Conservation (phyloP, 2,888 invertebrate species). For the Eristalis tenax region DNA sequence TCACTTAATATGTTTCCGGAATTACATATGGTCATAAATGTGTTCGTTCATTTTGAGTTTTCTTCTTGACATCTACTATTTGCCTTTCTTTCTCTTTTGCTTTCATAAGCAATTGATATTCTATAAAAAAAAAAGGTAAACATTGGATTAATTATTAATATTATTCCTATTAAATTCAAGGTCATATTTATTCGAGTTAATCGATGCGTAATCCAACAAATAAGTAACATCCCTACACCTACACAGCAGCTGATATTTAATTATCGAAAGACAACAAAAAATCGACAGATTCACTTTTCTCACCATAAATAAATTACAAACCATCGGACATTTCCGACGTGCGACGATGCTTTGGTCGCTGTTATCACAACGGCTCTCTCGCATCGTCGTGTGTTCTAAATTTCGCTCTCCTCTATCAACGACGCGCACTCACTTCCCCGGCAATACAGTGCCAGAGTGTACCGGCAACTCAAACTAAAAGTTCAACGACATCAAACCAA, state of each 20-base stretch:
- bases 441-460: constrained; percentile 31
- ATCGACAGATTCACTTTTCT: background rate
- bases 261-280: no score
- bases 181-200: no score
- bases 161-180: no score
- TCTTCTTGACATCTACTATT: constrained; percentile 1
- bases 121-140: background rate
- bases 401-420: constrained; percentile 55
- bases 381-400: constrained; percentile 42
- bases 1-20: constrained; percentile 18
- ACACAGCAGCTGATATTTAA: no score
- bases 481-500: constrained; percentile 68
- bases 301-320: background rate
- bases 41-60: background rate
- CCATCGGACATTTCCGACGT: constrained; percentile 23
- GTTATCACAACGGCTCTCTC: constrained; percentile 45
- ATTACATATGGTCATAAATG: constrained; percentile 36
- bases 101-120: constrained; percentile 13
- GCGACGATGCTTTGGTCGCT: constrained; percentile 22
- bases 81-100: background rate
- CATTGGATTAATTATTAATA: background rate
- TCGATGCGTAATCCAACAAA: no score
- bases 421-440: constrained; percentile 50
- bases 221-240: no score
- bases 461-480: constrained; percentile 65